These are phyloP conservation scores for Adelosebastes latens DNA, from an alignment of 2,797 vertebrate genomes.

Conservation along the genomic window DNA sequence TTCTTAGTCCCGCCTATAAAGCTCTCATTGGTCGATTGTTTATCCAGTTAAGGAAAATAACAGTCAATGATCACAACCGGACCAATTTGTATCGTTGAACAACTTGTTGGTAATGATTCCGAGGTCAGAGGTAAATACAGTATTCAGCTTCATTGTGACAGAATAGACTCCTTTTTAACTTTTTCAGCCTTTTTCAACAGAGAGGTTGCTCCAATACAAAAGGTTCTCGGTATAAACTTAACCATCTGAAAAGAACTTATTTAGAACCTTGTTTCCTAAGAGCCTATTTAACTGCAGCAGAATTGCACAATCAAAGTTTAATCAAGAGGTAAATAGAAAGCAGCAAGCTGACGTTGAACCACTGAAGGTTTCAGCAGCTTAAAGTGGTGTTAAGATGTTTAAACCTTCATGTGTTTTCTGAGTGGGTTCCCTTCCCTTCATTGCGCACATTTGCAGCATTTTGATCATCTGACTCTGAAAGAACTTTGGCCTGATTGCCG, in stretches of 20 bases:
- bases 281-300: slow-evolving; percentile 27
- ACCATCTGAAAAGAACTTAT: not conserved
- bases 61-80: not conserved
- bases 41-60: not conserved
- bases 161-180: not conserved
- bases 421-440: slow-evolving; percentile 2
- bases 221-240: not conserved
- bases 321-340: slow-evolving; percentile 40
- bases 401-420: slow-evolving; percentile 23
- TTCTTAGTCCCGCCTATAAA: not conserved
- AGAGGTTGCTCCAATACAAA: not conserved
- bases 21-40: not conserved
- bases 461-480: slow-evolving; percentile 35
- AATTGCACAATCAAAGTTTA: slow-evolving; percentile 52
- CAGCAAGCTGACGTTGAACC: not conserved
- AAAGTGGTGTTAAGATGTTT: slow-evolving; percentile 24
- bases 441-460: slow-evolving; percentile 26
- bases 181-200: not conserved
- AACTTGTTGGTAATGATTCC: not conserved
- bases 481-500: slow-evolving; percentile 41
- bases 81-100: not conserved
- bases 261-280: not conserved
- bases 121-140: not conserved
- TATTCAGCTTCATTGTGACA: not conserved
- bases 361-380: slow-evolving; percentile 30